Evolutionary conservation across 2,113 vertebrate genomes (phyloP).

Genomic region (Pagrus major): DNA sequence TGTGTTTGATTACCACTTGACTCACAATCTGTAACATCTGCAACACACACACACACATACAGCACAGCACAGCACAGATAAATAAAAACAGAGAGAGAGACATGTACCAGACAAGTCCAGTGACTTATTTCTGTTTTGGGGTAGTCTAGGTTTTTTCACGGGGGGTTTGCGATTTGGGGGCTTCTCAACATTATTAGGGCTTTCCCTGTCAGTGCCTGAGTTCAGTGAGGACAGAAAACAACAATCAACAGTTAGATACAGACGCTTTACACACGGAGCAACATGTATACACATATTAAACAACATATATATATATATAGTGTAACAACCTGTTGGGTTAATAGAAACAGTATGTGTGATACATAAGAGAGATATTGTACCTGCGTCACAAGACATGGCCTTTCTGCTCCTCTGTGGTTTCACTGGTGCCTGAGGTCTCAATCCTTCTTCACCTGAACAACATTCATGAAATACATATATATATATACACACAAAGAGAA

Average conservation of each 20-base stretch:
- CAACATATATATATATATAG: background rate
- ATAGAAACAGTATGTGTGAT: background rate
- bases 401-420: slow-evolving; percentile 83
- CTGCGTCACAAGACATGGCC: slow-evolving; percentile 82
- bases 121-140: slow-evolving; percentile 85
- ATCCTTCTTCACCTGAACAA: slow-evolving; percentile 76
- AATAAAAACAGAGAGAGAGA: slow-evolving; percentile 71
- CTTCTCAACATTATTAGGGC: slow-evolving; percentile 83
- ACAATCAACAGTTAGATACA: slow-evolving; percentile 65
- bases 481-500: too few relatives aligned
- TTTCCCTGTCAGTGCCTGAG: slow-evolving; percentile 84
- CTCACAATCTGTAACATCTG: background rate
- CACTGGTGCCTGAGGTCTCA: slow-evolving; percentile 74
- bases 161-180: slow-evolving; percentile 84
- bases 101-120: slow-evolving; percentile 82
- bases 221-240: slow-evolving; percentile 68
- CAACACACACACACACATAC: slow-evolving; percentile 30
- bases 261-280: slow-evolving; percentile 49
- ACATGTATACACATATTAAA: slow-evolving; percentile 14
- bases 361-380: slow-evolving; percentile 44
- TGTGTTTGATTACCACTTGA: background rate
- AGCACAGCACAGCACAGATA: too few relatives aligned
- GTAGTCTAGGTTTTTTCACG: slow-evolving; percentile 85
- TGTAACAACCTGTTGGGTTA: background rate
- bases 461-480: too few relatives aligned